Evolutionary conservation across 2,797 vertebrate species (phyloP).

Genomic region (Columba guinea): DNA sequence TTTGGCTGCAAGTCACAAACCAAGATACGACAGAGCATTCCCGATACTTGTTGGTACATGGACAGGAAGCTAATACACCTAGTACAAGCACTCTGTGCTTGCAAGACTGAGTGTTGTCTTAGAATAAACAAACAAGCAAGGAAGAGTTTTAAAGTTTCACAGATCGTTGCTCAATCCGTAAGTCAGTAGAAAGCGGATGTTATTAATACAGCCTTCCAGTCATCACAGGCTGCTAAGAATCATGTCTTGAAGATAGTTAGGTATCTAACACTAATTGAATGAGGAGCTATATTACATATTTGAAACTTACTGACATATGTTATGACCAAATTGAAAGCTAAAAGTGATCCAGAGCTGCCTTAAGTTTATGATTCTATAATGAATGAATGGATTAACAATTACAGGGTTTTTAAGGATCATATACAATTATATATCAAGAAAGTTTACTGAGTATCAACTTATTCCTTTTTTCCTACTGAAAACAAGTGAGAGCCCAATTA

Average conservation of each 20-base stretch:
- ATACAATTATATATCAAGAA: neutral
- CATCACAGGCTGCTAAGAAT: neutral
- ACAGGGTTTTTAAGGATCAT: neutral
- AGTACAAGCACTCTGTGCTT: neutral
- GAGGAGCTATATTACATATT: neutral
- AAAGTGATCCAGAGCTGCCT: neutral
- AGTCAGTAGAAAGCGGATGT: neutral
- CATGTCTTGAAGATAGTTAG: fast-evolving
- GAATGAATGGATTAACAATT: neutral
- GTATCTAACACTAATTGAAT: neutral
- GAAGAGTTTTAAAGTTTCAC: neutral
- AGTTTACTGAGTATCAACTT: neutral
- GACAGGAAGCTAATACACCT: neutral
- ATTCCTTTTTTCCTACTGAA: neutral
- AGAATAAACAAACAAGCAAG: neutral
- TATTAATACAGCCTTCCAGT: neutral
- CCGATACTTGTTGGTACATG: neutral
- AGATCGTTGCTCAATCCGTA: neutral
- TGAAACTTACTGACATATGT: neutral
- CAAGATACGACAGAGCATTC: neutral
- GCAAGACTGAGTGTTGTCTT: neutral
- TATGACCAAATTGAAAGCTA: neutral
- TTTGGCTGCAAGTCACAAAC: neutral
- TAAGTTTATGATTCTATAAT: neutral
- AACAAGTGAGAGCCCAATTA: neutral